Evolutionary conservation across 2,888 invertebrate genomes (phyloP).

Genomic region (Xanthia icteritia): DNA sequence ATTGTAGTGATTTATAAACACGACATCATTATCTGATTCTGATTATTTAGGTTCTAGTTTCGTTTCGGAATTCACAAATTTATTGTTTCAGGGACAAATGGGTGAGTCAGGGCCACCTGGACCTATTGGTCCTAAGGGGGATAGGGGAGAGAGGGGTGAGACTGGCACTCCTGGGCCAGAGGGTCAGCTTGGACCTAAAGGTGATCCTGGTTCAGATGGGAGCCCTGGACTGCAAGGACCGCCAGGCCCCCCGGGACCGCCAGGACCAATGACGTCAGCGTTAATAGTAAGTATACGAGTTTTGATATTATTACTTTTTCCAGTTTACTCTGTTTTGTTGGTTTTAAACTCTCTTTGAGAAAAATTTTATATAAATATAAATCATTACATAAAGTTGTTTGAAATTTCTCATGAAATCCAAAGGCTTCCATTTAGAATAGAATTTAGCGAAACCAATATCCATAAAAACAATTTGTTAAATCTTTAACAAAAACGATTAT

Average conservation of each 20-base stretch:
- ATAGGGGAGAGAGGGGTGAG: conserved; percentile 93
- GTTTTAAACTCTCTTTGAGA: neutral
- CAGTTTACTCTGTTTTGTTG: neutral
- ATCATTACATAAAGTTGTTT: neutral
- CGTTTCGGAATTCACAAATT: conserved; percentile 31
- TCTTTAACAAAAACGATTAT: no score
- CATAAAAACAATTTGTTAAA: neutral
- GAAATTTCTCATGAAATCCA: neutral
- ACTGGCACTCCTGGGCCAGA: conserved; percentile 91
- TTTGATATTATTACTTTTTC: neutral
- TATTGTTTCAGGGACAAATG: conserved; percentile 89
- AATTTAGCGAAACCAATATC: neutral
- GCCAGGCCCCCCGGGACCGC: conserved; percentile 92
- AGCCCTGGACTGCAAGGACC: conserved; percentile 92
- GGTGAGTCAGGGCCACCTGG: conserved; percentile 93
- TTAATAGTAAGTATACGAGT: conserved; percentile 75
- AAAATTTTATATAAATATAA: neutral
- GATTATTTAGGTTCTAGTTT: conserved; percentile 46
- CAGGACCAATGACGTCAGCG: conserved; percentile 77
- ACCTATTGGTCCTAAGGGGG: conserved; percentile 91
- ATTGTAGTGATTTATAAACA: conserved; percentile 54
- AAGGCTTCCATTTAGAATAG: neutral
- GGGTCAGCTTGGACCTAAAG: conserved; percentile 94
- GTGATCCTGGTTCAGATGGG: conserved; percentile 94
- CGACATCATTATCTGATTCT: conserved; percentile 51